A percentile compares a stretch with the other conserved stretches of the same genome.
phyloP scores from a whole-genome alignment of 2,888 invertebrate genomes.

The Pristionchus fissidentatus region DNA sequence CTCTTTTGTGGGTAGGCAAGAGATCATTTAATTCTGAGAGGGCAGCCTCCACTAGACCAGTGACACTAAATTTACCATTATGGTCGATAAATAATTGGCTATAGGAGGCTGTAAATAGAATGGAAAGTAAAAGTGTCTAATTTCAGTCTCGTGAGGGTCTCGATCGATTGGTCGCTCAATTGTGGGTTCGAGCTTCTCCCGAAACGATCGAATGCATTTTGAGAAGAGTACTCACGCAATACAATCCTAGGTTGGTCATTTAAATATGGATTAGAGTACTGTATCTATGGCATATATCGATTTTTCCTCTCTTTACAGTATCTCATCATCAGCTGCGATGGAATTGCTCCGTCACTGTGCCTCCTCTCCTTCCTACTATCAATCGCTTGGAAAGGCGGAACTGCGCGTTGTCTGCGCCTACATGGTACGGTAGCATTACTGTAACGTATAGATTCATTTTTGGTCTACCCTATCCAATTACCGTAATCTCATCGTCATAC shows the following conservation, averaged over 20 bases:
- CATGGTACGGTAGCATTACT: neutral
- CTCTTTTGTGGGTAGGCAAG: too few relatives aligned
- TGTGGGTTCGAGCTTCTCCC: slow-evolving; percentile 40
- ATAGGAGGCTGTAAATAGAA: too few relatives aligned
- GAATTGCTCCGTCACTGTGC: slow-evolving; percentile 37
- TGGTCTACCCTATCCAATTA: neutral
- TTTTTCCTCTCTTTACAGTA: neutral
- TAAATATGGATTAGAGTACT: neutral
- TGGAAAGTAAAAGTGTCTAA: neutral
- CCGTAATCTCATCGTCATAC: neutral
- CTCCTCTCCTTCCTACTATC: slow-evolving; percentile 2
- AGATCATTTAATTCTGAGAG: too few relatives aligned
- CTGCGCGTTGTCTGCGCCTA: slow-evolving; percentile 1
- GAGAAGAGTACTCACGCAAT: neutral
- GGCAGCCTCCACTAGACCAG: too few relatives aligned
- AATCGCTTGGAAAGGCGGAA: neutral
- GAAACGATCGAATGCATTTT: slow-evolving; percentile 35
- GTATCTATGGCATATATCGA: neutral
- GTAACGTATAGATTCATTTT: too few relatives aligned
- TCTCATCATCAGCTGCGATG: slow-evolving; percentile 24
- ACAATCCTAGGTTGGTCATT: slow-evolving; percentile 15
- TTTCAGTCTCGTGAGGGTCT: slow-evolving; percentile 38
- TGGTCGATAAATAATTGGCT: too few relatives aligned
- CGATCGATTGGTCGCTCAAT: slow-evolving; percentile 30
- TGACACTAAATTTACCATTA: too few relatives aligned